Base-by-base conservation (phyloP, 2,888 invertebrate genomes). In the Colostygia pectinataria region DNA sequence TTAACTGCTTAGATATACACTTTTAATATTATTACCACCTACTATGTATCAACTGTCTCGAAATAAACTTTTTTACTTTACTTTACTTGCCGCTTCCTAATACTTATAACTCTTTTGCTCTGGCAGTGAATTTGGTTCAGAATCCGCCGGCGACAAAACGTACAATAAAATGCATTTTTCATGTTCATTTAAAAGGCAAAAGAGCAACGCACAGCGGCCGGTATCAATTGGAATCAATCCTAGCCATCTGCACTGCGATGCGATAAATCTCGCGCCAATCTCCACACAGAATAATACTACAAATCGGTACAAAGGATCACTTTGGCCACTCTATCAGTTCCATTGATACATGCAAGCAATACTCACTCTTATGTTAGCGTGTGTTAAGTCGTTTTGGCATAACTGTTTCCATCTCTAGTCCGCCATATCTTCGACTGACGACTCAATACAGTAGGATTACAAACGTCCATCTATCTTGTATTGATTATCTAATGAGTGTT, bases 211-310 rank as follows among this genome's bases (percentile, higher is more conserved):
- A 29, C 40, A 27, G 37, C 43, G 52, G 50, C 51, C 42, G 45
- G 56, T 65, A 68, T 66, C 64, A 63, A 64, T 66, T 52, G 63
- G 61, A 67, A 71, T 72, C 73, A 72, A 70, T 70, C 60, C 65
- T 6, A 10, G 54, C 50, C 62, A 63, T 66, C 69, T 66, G 74
- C 71, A 74, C 61, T 74, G 73, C 74, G 73, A 66, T 60, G 64
- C 61, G 51, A 70, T 74, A 70, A 69, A 70, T 72, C 69, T 62
- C 46, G 41, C 51, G 24, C 47, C 48, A 31, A 34, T 28, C 32
- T 23, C 13, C 15, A 15, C 14, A 4, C 40, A 24, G 15, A 23
- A 13, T 10, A 31, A 31, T 29, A 31, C 39, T 12, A 34, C 34
- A 15, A 18, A 4, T 2, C 2, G 18, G 6, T 2, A 18, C 8